Conservation (phyloP, 2,888 invertebrate species). For the Hirtodrosophila trivittata region DNA sequence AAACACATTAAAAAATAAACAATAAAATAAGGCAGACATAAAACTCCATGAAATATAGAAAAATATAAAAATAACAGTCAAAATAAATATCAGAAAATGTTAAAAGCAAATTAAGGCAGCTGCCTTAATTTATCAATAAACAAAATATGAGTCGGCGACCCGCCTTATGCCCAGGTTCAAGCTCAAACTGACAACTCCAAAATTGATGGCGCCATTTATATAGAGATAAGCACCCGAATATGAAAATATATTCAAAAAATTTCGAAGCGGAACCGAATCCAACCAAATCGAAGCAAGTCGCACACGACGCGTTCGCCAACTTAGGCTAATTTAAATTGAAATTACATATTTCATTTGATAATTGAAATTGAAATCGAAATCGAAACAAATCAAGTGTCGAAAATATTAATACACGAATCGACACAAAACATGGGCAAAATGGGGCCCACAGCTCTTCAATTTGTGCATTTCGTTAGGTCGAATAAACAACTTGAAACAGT, state of each 20-base stretch:
- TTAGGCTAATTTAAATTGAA: constrained; percentile 62
- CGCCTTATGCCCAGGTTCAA: constrained; percentile 56
- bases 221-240: constrained; percentile 53
- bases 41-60: constrained; percentile 53
- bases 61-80: constrained; percentile 36
- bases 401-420: constrained; percentile 54
- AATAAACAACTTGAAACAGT: too few relatives aligned
- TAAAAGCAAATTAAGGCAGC: constrained; percentile 31
- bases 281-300: background rate
- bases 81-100: constrained; percentile 24
- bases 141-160: constrained; percentile 44
- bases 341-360: constrained; percentile 63
- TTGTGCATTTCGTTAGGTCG: constrained; percentile 21
- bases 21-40: constrained; percentile 23
- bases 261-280: constrained; percentile 12
- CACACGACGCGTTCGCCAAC: constrained; percentile 13
- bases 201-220: constrained; percentile 66
- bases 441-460: constrained; percentile 48
- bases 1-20: constrained; percentile 23
- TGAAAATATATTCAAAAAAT: constrained; percentile 24
- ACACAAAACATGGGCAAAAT: constrained; percentile 36
- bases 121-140: constrained; percentile 49
- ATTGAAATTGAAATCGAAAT: constrained; percentile 58
- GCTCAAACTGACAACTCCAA: constrained; percentile 51
- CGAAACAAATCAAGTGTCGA: constrained; percentile 67